Percentiles rank a stretch among this genome's conserved stretches.
phyloP scores from a whole-genome alignment of 2,113 vertebrate species.

The Takifugu flavidus region DNA sequence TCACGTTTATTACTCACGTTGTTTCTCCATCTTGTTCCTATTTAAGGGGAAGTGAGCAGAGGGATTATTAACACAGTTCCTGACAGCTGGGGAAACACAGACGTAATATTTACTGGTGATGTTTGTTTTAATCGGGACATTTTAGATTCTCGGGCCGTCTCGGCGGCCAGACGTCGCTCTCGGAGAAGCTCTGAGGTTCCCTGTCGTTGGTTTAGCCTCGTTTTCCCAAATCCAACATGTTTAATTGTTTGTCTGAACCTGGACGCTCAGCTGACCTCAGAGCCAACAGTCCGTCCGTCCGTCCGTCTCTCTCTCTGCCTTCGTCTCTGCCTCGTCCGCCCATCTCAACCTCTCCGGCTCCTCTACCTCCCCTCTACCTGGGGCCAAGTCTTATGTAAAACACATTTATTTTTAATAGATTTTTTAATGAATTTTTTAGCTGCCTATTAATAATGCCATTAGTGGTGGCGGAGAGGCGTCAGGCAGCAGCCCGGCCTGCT shows the following conservation, averaged over 20 bases:
- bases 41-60: neutral
- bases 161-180: neutral
- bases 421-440: conserved; percentile 99
- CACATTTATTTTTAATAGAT: conserved; percentile 99
- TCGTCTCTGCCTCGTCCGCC: conserved; percentile 1
- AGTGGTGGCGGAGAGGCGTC: conserved; percentile 96
- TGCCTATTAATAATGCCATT: conserved; percentile 99
- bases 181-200: neutral
- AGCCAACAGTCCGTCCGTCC: conserved; percentile 88
- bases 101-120: neutral
- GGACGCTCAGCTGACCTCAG: conserved; percentile 87
- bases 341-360: conserved; percentile 9
- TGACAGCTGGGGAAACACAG: neutral
- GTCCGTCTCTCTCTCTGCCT: conserved; percentile 81
- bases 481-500: conserved; percentile 89
- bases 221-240: conserved; percentile 35
- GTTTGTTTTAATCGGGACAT: conserved; percentile 6
- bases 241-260: conserved; percentile 81
- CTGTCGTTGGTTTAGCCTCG: conserved; percentile 49
- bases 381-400: conserved; percentile 99
- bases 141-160: neutral
- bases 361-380: conserved; percentile 81
- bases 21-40: too few relatives aligned
- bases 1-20: too few relatives aligned
- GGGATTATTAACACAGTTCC: neutral